Base-by-base conservation (phyloP, 2,888 invertebrate species). In the Halictus ligatus region DNA sequence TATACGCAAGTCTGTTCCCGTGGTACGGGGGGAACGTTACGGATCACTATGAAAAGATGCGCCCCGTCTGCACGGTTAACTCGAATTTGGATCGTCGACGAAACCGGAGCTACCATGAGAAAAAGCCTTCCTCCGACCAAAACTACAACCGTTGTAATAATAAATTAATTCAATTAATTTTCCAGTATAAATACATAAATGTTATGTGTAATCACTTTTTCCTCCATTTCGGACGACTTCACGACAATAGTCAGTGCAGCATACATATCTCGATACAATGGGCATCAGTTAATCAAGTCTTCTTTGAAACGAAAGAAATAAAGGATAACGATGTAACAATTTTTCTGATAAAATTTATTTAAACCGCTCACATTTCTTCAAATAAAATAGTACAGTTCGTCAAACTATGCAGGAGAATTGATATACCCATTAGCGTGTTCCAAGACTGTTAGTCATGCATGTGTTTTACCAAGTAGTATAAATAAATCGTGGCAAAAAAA, bases 31-130 rank as follows among this genome's bases (percentile, higher is more conserved):
- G 81, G 78, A 81, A 77, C 83, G 81, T 88, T 83, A 84, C 67
- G 72, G 83, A 67, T 84, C 75, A 79, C 78, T 48, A 43, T 76
- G 35, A 74, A 87, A 78, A 78, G 86, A 72, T 79, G 74, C 21
- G n/a, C 21, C 71, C 35, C 71, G 40, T 54, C 77, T 46, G 67
- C 25, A 21, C n/a, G 74, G 50, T n/a, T 18, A 72, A 46, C 64
- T 90, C 88, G 87, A 92, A 92, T 92, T 92, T 90, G 91, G 92
- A 92, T 92, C 88, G 92, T 89, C 87, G 89, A 84, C 75, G 81
- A 67, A 35, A 40, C 15, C 75, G 72, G n/a, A 71, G 79, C 58
- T 60, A n/a, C 78, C 82, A 87, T 90, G 90, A 87, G 93, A 92
- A 93, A 92, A 92, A 93, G 89, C 84, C 91, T 92, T 91, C 90